phyloP scores from a whole-genome alignment of 2,113 vertebrate species.

The Himantopus leucocephalus region DNA sequence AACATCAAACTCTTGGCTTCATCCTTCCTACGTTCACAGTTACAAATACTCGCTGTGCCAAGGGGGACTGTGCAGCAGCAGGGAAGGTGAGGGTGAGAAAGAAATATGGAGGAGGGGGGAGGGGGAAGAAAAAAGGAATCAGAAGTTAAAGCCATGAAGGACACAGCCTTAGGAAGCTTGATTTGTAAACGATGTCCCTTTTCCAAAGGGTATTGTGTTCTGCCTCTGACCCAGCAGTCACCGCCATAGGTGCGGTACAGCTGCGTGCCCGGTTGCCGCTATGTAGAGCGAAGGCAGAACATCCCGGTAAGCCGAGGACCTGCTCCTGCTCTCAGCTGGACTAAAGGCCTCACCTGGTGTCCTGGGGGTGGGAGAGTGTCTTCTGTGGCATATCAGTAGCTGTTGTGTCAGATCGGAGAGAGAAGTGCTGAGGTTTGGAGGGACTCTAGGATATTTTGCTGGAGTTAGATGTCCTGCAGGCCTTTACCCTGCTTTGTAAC shows the following conservation, averaged over 20 bases:
- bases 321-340: neutral
- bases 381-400: neutral
- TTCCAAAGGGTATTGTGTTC: neutral
- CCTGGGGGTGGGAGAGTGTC: neutral
- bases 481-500: neutral
- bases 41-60: neutral
- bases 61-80: neutral
- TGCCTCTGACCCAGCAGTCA: neutral
- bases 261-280: neutral
- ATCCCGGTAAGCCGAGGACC: neutral
- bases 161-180: neutral
- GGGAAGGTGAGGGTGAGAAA: neutral
- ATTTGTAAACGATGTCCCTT: neutral
- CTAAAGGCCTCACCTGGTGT: neutral
- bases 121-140: neutral
- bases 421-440: neutral
- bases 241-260: neutral
- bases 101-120: neutral
- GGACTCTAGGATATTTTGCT: neutral
- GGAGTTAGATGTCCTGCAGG: neutral
- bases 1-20: neutral
- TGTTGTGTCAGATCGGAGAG: neutral
- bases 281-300: accelerated
- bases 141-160: neutral
- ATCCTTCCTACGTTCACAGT: accelerated